Evolutionary conservation across 64 coral and sea anemone genomes (phyloP).

Genomic region (Actinia equina): DNA sequence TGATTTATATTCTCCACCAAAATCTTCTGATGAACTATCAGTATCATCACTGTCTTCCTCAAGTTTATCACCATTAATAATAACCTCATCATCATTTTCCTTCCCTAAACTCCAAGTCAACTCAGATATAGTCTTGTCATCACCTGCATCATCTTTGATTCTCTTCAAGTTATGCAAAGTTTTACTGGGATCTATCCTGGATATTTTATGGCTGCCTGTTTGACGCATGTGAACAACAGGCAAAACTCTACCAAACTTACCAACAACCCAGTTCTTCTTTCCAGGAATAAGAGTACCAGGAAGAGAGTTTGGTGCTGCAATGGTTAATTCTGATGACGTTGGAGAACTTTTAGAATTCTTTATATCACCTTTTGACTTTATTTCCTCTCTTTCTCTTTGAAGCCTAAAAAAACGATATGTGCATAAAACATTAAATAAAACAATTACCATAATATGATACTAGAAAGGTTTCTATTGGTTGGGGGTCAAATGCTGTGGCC

Average conservation of each 20-base stretch:
- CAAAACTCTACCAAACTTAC: conserved; percentile 87
- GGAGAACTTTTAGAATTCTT: background rate
- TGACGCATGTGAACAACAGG: conserved; percentile 78
- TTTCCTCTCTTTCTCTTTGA: conserved; percentile 54
- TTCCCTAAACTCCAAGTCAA: conserved; percentile 76
- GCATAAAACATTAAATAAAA: too few species aligned
- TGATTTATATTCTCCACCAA: background rate
- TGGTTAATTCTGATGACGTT: background rate
- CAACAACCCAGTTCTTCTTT: conserved; percentile 90
- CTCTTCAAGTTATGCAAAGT: conserved; percentile 86
- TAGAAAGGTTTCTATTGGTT: too few species aligned
- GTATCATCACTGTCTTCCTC: background rate
- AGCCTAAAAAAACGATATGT: conserved; percentile 25
- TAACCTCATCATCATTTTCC: background rate
- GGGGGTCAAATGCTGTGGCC: too few species aligned
- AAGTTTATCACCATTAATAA: background rate
- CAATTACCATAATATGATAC: too few species aligned
- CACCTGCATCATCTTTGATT: conserved; percentile 40
- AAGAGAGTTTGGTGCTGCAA: conserved; percentile 56
- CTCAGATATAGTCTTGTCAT: conserved; percentile 2
- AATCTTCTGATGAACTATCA: background rate
- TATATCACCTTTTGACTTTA: background rate
- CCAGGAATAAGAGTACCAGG: conserved; percentile 82
- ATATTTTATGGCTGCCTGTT: conserved; percentile 71
- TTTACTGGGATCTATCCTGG: conserved; percentile 88